These are phyloP conservation scores for Bombus superbus DNA, from an alignment of 1,140 invertebrate species.

Conservation along the genomic window DNA sequence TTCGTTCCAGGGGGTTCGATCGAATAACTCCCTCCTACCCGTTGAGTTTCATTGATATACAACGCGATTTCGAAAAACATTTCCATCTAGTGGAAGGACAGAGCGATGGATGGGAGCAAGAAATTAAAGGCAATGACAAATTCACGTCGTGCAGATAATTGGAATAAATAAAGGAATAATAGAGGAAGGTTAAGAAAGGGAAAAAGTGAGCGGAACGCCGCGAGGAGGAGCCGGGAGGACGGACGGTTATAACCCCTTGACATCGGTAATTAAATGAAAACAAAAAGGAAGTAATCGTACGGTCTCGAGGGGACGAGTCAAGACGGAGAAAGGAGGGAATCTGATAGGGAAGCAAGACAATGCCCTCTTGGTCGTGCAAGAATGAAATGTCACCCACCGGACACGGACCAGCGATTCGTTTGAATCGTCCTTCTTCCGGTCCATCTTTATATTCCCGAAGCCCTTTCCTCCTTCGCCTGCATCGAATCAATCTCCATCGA, in stretches of 20 bases:
- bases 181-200: conserved; percentile 73
- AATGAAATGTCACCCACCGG: conserved; percentile 77
- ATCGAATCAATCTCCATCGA: conserved; percentile 50
- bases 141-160: conserved; percentile 82
- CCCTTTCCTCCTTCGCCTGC: conserved; percentile 45
- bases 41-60: too few relatives aligned
- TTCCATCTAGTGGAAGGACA: background rate
- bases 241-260: conserved; percentile 80
- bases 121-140: conserved; percentile 83
- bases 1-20: too few relatives aligned
- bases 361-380: conserved; percentile 65
- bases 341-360: conserved; percentile 74
- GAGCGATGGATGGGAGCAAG: conserved; percentile 59
- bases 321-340: conserved; percentile 74
- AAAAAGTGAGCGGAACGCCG: conserved; percentile 68
- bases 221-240: conserved; percentile 23
- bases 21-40: too few relatives aligned
- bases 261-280: conserved; percentile 83
- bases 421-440: conserved; percentile 67
- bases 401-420: conserved; percentile 72
- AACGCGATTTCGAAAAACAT: too few relatives aligned
- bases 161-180: conserved; percentile 83
- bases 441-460: conserved; percentile 61
- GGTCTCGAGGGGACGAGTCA: conserved; percentile 75
- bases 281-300: conserved; percentile 83